Conservation (phyloP, 1,140 invertebrate genomes). For the Hestina assimilis region DNA sequence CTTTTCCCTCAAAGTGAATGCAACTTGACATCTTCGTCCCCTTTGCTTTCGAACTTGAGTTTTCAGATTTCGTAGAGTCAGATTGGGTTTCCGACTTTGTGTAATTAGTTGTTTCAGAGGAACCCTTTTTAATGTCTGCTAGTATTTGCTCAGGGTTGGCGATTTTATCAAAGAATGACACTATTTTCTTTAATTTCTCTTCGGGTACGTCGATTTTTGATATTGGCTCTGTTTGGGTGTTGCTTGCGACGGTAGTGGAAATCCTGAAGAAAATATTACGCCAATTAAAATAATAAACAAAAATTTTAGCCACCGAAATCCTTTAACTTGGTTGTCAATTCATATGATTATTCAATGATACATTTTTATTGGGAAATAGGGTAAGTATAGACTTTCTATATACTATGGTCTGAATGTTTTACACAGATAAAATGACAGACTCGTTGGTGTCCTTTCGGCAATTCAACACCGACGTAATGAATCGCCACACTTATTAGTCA, state of each 20-base stretch:
- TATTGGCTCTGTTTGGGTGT: slow-evolving; percentile 58
- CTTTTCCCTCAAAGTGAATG: slow-evolving; percentile 24
- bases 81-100: neutral
- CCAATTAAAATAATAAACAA: neutral
- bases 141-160: slow-evolving; percentile 47
- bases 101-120: slow-evolving; percentile 33
- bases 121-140: slow-evolving; percentile 41
- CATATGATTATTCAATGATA: too few species aligned
- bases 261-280: slow-evolving; percentile 5
- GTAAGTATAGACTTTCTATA: too few species aligned
- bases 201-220: slow-evolving; percentile 45
- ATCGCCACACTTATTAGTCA: too few species aligned
- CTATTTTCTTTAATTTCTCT: slow-evolving; percentile 65
- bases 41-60: neutral
- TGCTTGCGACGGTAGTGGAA: slow-evolving; percentile 38
- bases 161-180: slow-evolving; percentile 67
- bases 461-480: too few species aligned
- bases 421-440: too few species aligned
- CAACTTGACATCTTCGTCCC: slow-evolving; percentile 32
- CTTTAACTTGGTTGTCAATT: too few species aligned
- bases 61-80: slow-evolving; percentile 18
- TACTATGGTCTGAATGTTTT: too few species aligned
- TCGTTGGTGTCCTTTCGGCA: too few species aligned
- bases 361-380: too few species aligned
- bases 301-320: too few species aligned